A percentile compares a stretch with the other conserved stretches of the same genome.
Conservation (phyloP, 1,140 invertebrate genomes). For the Caenorhabditis elegans region WBcel235 BX284602.5:2221001-2221500, state of each 20-base stretch:
- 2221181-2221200: constrained; percentile 83
- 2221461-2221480: constrained; percentile 80
- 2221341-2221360: constrained; percentile 99
- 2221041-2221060: constrained; percentile 91
- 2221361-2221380: constrained; percentile 95
- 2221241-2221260: constrained; percentile 84
- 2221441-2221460: constrained; percentile 82
- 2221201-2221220: constrained; percentile 91
- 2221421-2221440: constrained; percentile 80
- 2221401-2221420: constrained; percentile 93
- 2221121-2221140: constrained; percentile 72
- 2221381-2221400: constrained; percentile 90
- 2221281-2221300: constrained; percentile 89
- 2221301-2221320: constrained; percentile 92
- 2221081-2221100: neutral
- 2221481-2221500: constrained; percentile 86
- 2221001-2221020: constrained; percentile 75
- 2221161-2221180: constrained; percentile 90
- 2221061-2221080: constrained; percentile 74
- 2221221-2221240: constrained; percentile 82
- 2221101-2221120: constrained; percentile 71
- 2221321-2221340: constrained; percentile 74
- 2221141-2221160: constrained; percentile 81
- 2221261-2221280: constrained; percentile 84
- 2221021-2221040: constrained; percentile 81